These are phyloP conservation scores for Rhynchopsitta pachyrhyncha DNA, from an alignment of 2,113 vertebrate species.

Conservation along the genomic window DNA sequence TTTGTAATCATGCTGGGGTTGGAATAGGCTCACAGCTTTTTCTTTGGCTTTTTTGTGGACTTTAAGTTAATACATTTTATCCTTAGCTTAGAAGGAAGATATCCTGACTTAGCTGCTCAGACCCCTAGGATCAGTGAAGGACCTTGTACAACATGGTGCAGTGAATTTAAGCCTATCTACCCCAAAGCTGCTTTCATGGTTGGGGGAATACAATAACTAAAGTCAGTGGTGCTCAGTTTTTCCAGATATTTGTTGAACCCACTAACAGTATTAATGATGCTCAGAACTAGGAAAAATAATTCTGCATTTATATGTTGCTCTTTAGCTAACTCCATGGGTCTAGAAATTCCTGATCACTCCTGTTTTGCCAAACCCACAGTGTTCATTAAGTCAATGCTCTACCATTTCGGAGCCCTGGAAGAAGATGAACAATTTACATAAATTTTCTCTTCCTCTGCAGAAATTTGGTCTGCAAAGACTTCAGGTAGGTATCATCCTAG, in stretches of 20 bases:
- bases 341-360: rapidly evolving
- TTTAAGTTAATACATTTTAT: not conserved
- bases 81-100: not conserved
- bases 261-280: rapidly evolving
- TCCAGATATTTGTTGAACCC: not conserved
- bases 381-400: not conserved
- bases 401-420: not conserved
- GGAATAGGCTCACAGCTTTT: not conserved
- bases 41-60: not conserved
- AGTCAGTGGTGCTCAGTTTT: rapidly evolving
- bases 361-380: rapidly evolving
- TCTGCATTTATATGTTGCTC: rapidly evolving
- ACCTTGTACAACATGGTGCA: not conserved
- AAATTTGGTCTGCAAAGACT: not conserved
- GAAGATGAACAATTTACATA: not conserved
- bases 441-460: not conserved
- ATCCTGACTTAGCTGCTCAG: not conserved
- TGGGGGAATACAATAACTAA: not conserved
- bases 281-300: not conserved
- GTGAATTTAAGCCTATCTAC: not conserved
- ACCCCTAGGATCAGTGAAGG: not conserved
- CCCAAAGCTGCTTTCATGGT: not conserved
- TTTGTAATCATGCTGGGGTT: not conserved
- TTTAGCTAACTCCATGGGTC: not conserved
- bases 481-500: not conserved